Percentiles rank a stretch among this genome's conserved stretches.
Conservation (phyloP, 2,888 invertebrate species). For the Melangyna quadrimaculata region DNA sequence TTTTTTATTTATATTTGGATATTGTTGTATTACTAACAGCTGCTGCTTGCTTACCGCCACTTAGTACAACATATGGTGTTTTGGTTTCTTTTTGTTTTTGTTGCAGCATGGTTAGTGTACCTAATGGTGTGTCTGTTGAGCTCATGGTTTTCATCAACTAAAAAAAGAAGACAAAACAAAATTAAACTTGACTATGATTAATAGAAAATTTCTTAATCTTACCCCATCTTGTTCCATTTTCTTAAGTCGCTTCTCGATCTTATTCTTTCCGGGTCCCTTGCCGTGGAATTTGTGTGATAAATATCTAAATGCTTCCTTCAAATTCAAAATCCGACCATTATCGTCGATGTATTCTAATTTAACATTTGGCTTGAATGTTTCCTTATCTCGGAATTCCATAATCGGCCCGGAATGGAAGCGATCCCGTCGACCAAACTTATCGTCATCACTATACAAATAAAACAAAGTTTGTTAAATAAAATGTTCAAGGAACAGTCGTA, state of each 20-base stretch:
- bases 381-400: conserved; percentile 95
- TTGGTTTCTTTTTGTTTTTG: conserved; percentile 98
- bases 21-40: conserved; percentile 77
- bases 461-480: neutral
- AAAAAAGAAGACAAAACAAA: neutral
- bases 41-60: conserved; percentile 89
- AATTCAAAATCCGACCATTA: conserved; percentile 93
- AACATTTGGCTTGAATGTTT: conserved; percentile 94
- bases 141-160: conserved; percentile 98
- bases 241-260: conserved; percentile 97
- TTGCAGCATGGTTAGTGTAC: conserved; percentile 95
- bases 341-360: conserved; percentile 99
- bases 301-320: conserved; percentile 98
- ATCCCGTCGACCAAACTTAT: conserved; percentile 89
- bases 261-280: conserved; percentile 99
- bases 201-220: conserved; percentile 74
- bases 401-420: conserved; percentile 90
- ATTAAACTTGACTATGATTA: neutral
- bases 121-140: conserved; percentile 97
- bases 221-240: conserved; percentile 96
- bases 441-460: conserved; percentile 85
- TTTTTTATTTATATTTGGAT: conserved; percentile 78
- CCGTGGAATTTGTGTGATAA: conserved; percentile 99
- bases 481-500: neutral
- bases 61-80: conserved; percentile 94